A percentile compares a stretch with the other conserved stretches of the same genome.
Evolutionary conservation across 2,888 invertebrate genomes (phyloP).

Genomic region (Barypeithes pellucidus): DNA sequence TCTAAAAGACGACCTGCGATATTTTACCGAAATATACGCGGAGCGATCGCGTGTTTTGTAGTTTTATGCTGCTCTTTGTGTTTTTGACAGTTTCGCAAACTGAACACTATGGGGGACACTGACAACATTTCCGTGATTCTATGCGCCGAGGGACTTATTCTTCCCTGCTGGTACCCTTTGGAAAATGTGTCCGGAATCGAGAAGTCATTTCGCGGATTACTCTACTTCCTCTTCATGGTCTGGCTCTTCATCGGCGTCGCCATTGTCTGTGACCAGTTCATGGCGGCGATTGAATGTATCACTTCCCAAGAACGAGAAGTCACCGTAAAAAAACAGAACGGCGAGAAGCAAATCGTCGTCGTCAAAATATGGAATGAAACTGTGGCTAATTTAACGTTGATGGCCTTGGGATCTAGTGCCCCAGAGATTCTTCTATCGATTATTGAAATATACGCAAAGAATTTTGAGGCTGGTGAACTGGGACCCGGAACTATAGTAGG

Average conservation of each 20-base stretch:
- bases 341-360: slow-evolving; percentile 78
- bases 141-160: slow-evolving; percentile 90
- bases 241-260: slow-evolving; percentile 99
- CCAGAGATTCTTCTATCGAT: slow-evolving; percentile 98
- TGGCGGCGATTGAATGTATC: slow-evolving; percentile 98
- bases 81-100: no score
- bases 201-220: slow-evolving; percentile 87
- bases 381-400: slow-evolving; percentile 97
- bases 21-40: no score
- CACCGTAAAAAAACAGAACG: slow-evolving; percentile 89
- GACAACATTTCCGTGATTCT: slow-evolving; percentile 54
- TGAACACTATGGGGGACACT: slow-evolving; percentile 46
- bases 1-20: no score
- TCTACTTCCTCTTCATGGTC: slow-evolving; percentile 91
- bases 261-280: slow-evolving; percentile 98
- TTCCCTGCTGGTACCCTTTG: slow-evolving; percentile 91
- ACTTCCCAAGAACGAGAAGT: slow-evolving; percentile 98
- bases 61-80: no score
- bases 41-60: no score
- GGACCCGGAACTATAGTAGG: slow-evolving; percentile 99
- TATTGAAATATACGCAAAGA: slow-evolving; percentile 97
- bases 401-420: slow-evolving; percentile 99
- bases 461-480: slow-evolving; percentile 96
- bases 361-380: slow-evolving; percentile 99
- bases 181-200: slow-evolving; percentile 84